These are phyloP conservation scores for Trachythela sp. DNA, from an alignment of 64 coral and sea anemone genomes.

Conservation along the genomic window DNA sequence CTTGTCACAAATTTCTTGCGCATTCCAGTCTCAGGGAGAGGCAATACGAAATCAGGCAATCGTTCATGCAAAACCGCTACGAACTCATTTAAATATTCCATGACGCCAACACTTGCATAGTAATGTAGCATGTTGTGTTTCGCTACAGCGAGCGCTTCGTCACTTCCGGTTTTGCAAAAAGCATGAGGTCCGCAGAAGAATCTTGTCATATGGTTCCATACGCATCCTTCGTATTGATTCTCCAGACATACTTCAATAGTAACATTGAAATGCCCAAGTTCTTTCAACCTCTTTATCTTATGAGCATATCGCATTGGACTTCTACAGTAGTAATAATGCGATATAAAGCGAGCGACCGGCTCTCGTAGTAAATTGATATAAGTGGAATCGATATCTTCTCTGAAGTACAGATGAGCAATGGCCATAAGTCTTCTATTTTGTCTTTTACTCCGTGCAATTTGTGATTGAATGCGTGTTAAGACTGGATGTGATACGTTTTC, in stretches of 20 bases:
- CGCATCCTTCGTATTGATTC: constrained; percentile 50
- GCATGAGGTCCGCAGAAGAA: constrained; percentile 58
- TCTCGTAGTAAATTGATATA: constrained; percentile 60
- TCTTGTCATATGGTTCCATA: constrained; percentile 54
- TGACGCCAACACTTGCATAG: constrained; percentile 52
- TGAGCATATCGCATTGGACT: constrained; percentile 24
- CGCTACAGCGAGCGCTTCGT: constrained; percentile 35
- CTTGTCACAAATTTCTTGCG: background rate
- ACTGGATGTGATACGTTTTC: background rate
- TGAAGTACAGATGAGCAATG: constrained; percentile 62
- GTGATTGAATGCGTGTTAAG: background rate
- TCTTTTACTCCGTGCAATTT: background rate
- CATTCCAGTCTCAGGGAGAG: background rate
- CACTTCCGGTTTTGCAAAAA: constrained; percentile 41
- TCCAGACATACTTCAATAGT: constrained; percentile 61
- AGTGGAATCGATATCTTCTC: constrained; percentile 40
- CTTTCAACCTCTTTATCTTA: constrained; percentile 30
- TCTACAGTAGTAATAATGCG: constrained; percentile 54
- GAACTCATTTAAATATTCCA: constrained; percentile 39
- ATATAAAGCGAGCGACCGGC: constrained; percentile 50
- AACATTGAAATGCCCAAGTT: constrained; percentile 46
- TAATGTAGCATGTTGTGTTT: constrained; percentile 33
- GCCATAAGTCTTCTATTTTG: constrained; percentile 10
- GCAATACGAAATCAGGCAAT: constrained; percentile 46
- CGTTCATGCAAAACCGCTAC: constrained; percentile 42